Conservation (phyloP, 2,888 invertebrate genomes). For the Agonopterix subpropinquella region DNA sequence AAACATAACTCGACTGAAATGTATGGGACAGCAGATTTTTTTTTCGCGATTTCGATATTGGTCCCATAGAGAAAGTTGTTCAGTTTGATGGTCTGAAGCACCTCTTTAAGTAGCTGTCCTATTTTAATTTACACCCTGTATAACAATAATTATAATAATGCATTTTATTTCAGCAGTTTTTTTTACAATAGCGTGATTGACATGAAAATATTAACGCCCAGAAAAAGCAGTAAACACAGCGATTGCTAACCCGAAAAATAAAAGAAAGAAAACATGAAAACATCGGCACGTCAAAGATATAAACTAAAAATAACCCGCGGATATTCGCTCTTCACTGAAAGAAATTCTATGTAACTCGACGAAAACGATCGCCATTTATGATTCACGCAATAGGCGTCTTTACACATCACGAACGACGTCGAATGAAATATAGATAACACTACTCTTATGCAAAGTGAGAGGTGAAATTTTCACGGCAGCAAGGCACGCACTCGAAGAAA, state of each 20-base stretch:
- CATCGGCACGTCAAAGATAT: slow-evolving; percentile 23
- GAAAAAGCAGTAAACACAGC: too few species aligned
- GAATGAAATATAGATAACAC: slow-evolving; percentile 61
- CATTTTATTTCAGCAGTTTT: too few species aligned
- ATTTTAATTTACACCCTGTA: too few species aligned
- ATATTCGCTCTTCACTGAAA: slow-evolving; percentile 27
- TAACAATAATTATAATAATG: too few species aligned
- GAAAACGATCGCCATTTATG: slow-evolving; percentile 63
- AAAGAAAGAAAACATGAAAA: slow-evolving; percentile 24
- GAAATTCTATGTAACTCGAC: slow-evolving; percentile 44
- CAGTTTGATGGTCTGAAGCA: too few species aligned
- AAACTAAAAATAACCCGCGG: slow-evolving; percentile 29
- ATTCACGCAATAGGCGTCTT: slow-evolving; percentile 61
- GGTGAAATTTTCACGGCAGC: slow-evolving; percentile 54
- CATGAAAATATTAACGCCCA: too few species aligned
- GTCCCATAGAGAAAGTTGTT: too few species aligned
- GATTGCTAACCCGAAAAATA: neutral
- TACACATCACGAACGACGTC: slow-evolving; percentile 46
- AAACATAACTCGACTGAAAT: too few species aligned
- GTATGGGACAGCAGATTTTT: too few species aligned
- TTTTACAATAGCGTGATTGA: too few species aligned
- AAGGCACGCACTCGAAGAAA: slow-evolving; percentile 47
- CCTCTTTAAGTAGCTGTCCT: too few species aligned
- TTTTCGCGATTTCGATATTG: too few species aligned
- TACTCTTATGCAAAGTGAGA: slow-evolving; percentile 60